Evolutionary conservation across 2,113 vertebrate genomes (phyloP).

Genomic region (Nyctibius bracteatus): DNA sequence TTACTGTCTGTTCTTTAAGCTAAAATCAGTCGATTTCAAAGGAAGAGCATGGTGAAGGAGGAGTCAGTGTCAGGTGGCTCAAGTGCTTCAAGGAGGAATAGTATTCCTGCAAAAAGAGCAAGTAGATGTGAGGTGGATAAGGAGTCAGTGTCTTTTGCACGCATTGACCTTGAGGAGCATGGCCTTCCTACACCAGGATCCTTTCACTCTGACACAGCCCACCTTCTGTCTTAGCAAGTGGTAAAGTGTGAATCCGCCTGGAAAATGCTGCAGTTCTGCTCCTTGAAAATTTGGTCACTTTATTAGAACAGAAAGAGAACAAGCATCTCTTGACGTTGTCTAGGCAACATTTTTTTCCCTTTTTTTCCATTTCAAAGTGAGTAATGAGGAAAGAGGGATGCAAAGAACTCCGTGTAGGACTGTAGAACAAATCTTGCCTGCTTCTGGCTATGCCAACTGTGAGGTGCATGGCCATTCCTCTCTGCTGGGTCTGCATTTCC

Average conservation of each 20-base stretch:
- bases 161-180: background rate
- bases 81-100: background rate
- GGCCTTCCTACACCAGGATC: background rate
- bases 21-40: background rate
- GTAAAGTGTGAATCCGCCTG: background rate
- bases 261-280: background rate
- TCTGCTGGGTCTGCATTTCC: background rate
- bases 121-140: background rate
- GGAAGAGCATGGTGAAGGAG: background rate
- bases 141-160: background rate
- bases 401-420: background rate
- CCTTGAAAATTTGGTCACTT: background rate
- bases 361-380: background rate
- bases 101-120: background rate
- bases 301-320: background rate
- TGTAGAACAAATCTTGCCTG: background rate
- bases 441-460: rapidly evolving
- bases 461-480: rapidly evolving
- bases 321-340: background rate
- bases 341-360: rapidly evolving
- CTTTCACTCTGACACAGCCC: background rate
- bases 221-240: background rate
- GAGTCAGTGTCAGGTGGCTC: background rate
- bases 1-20: background rate
- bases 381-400: background rate